Evolutionary conservation across 1,140 invertebrate genomes (phyloP), one percentile per base, ranked within the genome.

Genomic region (Periplaneta americana): DNA sequence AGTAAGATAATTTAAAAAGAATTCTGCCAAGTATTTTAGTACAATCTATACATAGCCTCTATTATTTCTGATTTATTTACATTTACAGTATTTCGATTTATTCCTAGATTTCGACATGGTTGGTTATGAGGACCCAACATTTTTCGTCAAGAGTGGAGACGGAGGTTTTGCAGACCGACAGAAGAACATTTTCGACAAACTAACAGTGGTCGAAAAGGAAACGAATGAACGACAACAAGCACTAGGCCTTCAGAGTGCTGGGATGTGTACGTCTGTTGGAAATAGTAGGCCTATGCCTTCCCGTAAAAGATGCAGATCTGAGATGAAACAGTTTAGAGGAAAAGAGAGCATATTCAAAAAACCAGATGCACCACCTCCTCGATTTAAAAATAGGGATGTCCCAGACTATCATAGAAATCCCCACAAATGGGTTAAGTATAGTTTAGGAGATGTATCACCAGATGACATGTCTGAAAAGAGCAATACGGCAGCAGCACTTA

Each of bases 321-420:
- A 90, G 84, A 90, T 90, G 82, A 91, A 90, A 83, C 90, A 91
- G 57, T 92, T 93, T 85, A 90, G 92, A 82, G 93, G 94, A 8
- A 91, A 91, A 85, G 93, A 95, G 85, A 96, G 94, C 86, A 94
- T 96, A 82, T 96, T 94, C 80, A 95, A 95, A 87, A 89, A 91
- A 83, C 92, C 92, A 9, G 91, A 93, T 85, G 88, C 91, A 37
- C 92, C 92, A 48, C 89, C 92, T 33, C 88, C 89, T 37, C 91
- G 92, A 82, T 85, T 91, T 34, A 87, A 88, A 76, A 84, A 88
- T 8, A 88, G 89, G 82, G 87, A 85, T 48, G 88, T 92, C 35
- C 94, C 95, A 31, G 94, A 94, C 84, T 92, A 92, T 85, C 90
- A 93, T 82, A 92, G 89, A 83, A 94, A 96, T 88, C 95, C 94